phyloP scores from a whole-genome alignment of 2,888 invertebrate species.

The Caenorhabditis wallacei region DNA sequence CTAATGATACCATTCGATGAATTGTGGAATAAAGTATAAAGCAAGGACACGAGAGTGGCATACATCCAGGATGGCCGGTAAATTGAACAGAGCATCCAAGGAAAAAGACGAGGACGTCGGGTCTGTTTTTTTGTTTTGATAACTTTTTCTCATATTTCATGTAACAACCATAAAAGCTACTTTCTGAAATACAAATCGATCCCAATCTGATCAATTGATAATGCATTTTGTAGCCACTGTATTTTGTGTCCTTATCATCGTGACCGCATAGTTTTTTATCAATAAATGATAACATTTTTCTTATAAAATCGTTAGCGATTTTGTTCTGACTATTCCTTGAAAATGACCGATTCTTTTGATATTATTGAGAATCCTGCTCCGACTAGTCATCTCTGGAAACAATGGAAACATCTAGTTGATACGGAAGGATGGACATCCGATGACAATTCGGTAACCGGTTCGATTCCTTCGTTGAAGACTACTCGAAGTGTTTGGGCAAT shows the following conservation, averaged over 20 bases:
- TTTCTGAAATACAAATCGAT: conserved; percentile 7
- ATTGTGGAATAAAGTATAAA: conserved; percentile 27
- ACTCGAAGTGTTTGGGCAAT: conserved; percentile 63
- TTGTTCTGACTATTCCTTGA: not conserved
- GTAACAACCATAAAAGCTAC: conserved; percentile 19
- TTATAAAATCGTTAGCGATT: not conserved
- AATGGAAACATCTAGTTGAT: conserved; percentile 63
- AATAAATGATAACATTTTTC: not conserved
- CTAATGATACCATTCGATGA: conserved; percentile 32
- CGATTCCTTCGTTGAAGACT: conserved; percentile 48
- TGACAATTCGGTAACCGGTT: conserved; percentile 62
- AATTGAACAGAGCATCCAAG: conserved; percentile 40
- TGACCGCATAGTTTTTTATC: not conserved
- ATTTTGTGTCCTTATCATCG: conserved; percentile 36
- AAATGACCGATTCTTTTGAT: conserved; percentile 30
- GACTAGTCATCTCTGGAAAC: conserved; percentile 51
- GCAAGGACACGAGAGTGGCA: conserved; percentile 47
- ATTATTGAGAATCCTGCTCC: conserved; percentile 44
- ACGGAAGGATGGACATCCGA: conserved; percentile 69
- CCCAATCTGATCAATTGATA: not conserved
- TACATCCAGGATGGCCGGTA: conserved; percentile 40
- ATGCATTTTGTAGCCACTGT: conserved; percentile 34
- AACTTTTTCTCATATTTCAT: conserved; percentile 44
- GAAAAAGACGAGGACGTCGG: conserved; percentile 37
- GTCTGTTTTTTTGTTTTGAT: too few species aligned